A percentile compares a stretch with the other conserved stretches of the same genome.
Evolutionary conservation across 2,113 vertebrate genomes (phyloP).

Genomic region (sheep (Ovis aries)): ARS-UI_Ramb_v3.0 NC_056061.1:62025001-62025500

Average conservation of each 20-base stretch:
- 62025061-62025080: neutral
- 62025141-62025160: neutral
- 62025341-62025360: neutral
- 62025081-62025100: neutral
- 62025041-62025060: neutral
- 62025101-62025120: neutral
- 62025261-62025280: neutral
- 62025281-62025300: neutral
- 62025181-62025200: neutral
- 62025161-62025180: neutral
- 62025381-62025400: neutral
- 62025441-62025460: neutral
- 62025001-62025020: neutral
- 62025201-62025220: neutral
- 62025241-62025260: neutral
- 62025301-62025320: neutral
- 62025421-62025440: neutral
- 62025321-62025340: neutral
- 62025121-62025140: neutral
- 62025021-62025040: neutral
- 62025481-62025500: neutral
- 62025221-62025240: neutral
- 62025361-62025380: neutral
- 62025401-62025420: neutral
- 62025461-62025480: neutral